Evolutionary conservation across 2,888 invertebrate species (phyloP).

Genomic region (Macrophya alboannulata): DNA sequence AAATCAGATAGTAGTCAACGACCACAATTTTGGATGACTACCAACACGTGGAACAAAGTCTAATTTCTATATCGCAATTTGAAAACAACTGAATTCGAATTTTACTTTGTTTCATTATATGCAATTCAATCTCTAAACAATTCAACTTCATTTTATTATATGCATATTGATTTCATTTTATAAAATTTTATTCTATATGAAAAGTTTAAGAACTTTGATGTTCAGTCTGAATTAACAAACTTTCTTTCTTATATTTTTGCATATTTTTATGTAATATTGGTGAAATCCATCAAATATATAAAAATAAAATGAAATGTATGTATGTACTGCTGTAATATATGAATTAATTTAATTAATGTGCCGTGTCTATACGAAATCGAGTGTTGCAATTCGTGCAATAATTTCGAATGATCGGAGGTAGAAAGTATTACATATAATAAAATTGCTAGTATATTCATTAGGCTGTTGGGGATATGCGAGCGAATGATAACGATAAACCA

Average conservation of each 20-base stretch:
- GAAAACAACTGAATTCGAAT: neutral
- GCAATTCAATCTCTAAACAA: no score
- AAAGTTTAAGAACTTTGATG: neutral
- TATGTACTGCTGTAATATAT: neutral
- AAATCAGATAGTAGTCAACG: constrained; percentile 47
- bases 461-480: neutral
- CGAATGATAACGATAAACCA: constrained; percentile 36
- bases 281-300: neutral
- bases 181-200: neutral
- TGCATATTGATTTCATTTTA: neutral
- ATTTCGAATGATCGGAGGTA: constrained; percentile 40
- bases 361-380: constrained; percentile 33
- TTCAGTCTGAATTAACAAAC: neutral
- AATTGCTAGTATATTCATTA: constrained; percentile 30
- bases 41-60: constrained; percentile 49
- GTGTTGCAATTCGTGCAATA: constrained; percentile 47
- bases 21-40: constrained; percentile 46
- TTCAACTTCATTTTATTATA: neutral
- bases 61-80: neutral
- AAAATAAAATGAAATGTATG: neutral
- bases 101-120: neutral
- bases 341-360: constrained; percentile 9
- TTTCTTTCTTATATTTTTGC: constrained; percentile 4
- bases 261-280: neutral
- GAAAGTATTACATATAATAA: constrained; percentile 32